Evolutionary conservation across 2,888 invertebrate species (phyloP).

Genomic region (Dusona sp.): DNA sequence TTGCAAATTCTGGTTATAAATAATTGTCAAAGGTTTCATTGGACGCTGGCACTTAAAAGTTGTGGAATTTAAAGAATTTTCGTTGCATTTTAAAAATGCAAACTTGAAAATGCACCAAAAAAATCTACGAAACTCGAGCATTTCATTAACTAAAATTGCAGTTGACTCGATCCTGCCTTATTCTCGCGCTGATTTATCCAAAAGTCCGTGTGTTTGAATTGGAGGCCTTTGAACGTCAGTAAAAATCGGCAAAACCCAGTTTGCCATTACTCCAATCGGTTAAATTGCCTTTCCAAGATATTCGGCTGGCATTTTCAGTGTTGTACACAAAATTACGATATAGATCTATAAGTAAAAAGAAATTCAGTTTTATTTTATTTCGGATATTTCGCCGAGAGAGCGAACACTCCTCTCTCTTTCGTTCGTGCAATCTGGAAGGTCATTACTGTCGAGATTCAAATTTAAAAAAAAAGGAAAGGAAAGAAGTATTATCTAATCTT

Average conservation of each 20-base stretch:
- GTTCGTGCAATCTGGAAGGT: constrained; percentile 37
- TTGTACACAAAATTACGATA: constrained; percentile 49
- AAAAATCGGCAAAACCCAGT: constrained; percentile 19
- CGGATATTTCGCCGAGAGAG: constrained; percentile 37
- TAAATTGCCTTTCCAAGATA: constrained; percentile 50
- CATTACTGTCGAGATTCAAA: constrained; percentile 50
- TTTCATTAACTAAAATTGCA: neutral
- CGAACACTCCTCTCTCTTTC: constrained; percentile 13
- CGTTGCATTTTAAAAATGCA: neutral
- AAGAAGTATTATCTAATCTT: constrained; percentile 68
- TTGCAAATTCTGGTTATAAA: neutral
- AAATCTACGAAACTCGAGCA: neutral
- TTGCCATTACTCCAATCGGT: constrained; percentile 54
- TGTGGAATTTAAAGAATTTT: neutral
- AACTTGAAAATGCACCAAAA: neutral
- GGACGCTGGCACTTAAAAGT: neutral
- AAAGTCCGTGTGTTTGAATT: neutral
- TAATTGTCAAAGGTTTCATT: neutral
- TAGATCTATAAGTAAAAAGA: constrained; percentile 44
- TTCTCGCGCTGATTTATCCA: neutral
- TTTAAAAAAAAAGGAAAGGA: constrained; percentile 40
- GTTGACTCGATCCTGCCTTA: neutral
- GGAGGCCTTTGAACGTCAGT: constrained; percentile 17
- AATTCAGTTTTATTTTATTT: constrained; percentile 7
- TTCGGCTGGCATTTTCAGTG: constrained; percentile 57